phyloP scores from a whole-genome alignment of 2,113 vertebrate species.

The Petrocephalus zakoni region DNA sequence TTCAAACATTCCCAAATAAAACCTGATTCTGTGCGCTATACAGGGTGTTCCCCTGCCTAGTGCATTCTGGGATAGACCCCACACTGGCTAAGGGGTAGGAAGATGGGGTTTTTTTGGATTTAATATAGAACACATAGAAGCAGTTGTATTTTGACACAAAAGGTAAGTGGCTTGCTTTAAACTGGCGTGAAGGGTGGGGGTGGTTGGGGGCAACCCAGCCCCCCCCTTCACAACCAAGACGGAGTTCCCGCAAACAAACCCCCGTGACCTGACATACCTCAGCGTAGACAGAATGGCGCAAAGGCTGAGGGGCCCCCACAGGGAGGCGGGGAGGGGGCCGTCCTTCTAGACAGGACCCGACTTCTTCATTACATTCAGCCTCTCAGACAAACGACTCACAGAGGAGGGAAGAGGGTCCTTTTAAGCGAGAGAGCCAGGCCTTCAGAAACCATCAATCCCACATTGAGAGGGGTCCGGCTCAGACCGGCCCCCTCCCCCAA shows the following conservation, averaged over 20 bases:
- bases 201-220: not conserved
- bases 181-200: not conserved
- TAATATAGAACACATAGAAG: not conserved
- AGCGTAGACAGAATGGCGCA: slow-evolving; percentile 22
- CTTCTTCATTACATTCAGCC: slow-evolving; percentile 15
- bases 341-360: slow-evolving; percentile 16
- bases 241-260: slow-evolving; percentile 21
- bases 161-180: not conserved
- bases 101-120: not conserved
- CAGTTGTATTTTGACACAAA: not conserved
- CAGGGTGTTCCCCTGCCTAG: not conserved
- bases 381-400: slow-evolving; percentile 19
- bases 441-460: slow-evolving; percentile 27
- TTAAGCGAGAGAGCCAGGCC: slow-evolving; percentile 3
- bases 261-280: slow-evolving; percentile 28
- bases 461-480: slow-evolving; percentile 17
- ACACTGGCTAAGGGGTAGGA: not conserved
- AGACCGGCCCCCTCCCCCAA: not conserved
- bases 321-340: not conserved
- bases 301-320: slow-evolving; percentile 9
- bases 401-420: slow-evolving; percentile 12
- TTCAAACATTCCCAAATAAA: not conserved
- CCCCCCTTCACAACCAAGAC: not conserved
- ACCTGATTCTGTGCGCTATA: not conserved
- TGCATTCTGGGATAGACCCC: not conserved